Conservation (phyloP, 2,113 vertebrate genomes). For the Oncorhynchus mykiss region DNA sequence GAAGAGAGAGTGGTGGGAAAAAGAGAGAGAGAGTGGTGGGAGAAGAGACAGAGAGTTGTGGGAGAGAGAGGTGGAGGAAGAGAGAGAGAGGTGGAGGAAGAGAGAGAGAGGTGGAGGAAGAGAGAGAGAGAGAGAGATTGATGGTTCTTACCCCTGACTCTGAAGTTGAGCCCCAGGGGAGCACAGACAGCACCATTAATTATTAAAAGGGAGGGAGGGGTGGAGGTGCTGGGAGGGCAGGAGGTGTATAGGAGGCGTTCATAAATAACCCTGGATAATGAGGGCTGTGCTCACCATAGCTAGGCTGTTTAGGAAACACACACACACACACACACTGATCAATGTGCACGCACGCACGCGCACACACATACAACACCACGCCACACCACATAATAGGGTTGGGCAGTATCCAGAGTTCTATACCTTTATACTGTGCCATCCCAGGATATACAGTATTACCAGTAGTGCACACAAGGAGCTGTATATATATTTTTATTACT, state of each 20-base stretch:
- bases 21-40: not conserved
- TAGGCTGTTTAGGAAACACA: not conserved
- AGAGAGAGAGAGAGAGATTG: constrained; percentile 65
- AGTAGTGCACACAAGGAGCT: too few species aligned
- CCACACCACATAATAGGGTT: too few species aligned
- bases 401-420: too few species aligned
- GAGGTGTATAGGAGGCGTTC: constrained; percentile 49
- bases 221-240: not conserved
- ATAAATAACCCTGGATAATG: constrained; percentile 80
- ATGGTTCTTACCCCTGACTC: constrained; percentile 65
- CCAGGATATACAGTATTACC: too few species aligned
- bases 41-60: not conserved
- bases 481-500: too few species aligned
- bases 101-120: constrained; percentile 33
- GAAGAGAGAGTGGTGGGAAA: constrained; percentile 34
- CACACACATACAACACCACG: not conserved
- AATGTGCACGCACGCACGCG: not conserved
- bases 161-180: constrained; percentile 66
- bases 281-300: constrained; percentile 58
- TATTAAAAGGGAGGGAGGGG: constrained; percentile 68
- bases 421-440: too few species aligned
- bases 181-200: constrained; percentile 72
- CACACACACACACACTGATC: not conserved
- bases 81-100: not conserved
- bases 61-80: constrained; percentile 5